Evolutionary conservation across 2,797 vertebrate species (phyloP).

Genomic region (Orientallactaga sibirica): DNA sequence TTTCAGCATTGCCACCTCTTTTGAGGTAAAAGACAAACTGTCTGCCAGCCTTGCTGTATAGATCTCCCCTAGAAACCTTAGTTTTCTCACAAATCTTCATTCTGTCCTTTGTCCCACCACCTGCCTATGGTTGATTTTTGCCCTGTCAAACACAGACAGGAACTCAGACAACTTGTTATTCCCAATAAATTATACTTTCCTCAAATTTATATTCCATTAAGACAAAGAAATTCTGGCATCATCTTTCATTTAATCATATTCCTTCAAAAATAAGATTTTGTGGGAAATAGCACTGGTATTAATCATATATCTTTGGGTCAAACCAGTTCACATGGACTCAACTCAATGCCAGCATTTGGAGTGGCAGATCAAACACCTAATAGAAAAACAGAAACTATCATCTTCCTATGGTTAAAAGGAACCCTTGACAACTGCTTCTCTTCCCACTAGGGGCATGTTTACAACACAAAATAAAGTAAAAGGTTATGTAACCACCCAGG

Average conservation of each 20-base stretch:
- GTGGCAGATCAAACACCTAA: slow-evolving; percentile 6
- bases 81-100: not conserved
- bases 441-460: slow-evolving; percentile 50
- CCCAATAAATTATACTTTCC: slow-evolving; percentile 6
- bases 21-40: not conserved
- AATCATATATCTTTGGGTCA: slow-evolving; percentile 60
- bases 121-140: not conserved
- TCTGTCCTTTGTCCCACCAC: not conserved
- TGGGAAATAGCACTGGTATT: slow-evolving; percentile 47
- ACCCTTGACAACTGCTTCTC: slow-evolving; percentile 42
- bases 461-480: slow-evolving; percentile 56
- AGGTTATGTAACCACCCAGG: not conserved
- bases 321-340: slow-evolving; percentile 15
- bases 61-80: not conserved
- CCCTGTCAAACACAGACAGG: not conserved
- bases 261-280: slow-evolving; percentile 29
- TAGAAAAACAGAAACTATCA: slow-evolving; percentile 42
- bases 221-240: not conserved
- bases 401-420: slow-evolving; percentile 48
- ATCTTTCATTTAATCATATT: slow-evolving; percentile 30
- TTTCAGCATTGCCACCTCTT: not conserved
- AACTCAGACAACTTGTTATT: not conserved
- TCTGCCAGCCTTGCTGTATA: not conserved
- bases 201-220: slow-evolving; percentile 50
- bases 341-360: slow-evolving; percentile 47